Evolutionary conservation across 2,888 invertebrate genomes (phyloP).

Genomic region (Eupeodes luniger): DNA sequence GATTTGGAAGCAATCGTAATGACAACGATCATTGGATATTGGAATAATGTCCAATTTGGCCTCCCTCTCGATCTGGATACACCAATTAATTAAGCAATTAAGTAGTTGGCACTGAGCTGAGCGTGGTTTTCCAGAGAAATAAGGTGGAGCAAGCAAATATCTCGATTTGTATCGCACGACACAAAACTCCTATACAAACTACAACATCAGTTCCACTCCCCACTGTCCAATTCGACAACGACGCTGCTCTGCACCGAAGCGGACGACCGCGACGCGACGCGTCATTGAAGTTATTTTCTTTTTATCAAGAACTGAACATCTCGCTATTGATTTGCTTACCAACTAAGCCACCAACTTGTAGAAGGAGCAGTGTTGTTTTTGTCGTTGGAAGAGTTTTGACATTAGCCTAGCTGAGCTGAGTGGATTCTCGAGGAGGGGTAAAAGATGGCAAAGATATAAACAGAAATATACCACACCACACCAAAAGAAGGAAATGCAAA

Average conservation of each 20-base stretch:
- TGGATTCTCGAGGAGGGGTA: constrained; percentile 29
- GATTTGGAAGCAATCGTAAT: constrained; percentile 35
- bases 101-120: constrained; percentile 63
- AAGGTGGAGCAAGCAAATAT: constrained; percentile 66
- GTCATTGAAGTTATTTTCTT: constrained; percentile 56
- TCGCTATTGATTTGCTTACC: constrained; percentile 67
- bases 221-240: too few relatives aligned
- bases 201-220: not conserved
- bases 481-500: constrained; percentile 50
- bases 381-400: constrained; percentile 52
- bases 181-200: not conserved
- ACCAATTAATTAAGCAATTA: constrained; percentile 76
- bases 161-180: constrained; percentile 72
- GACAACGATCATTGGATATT: constrained; percentile 50
- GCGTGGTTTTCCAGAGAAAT: constrained; percentile 35
- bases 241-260: too few relatives aligned
- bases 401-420: constrained; percentile 69
- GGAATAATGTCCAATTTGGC: constrained; percentile 44
- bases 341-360: constrained; percentile 20
- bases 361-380: constrained; percentile 20
- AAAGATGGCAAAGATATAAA: constrained; percentile 64
- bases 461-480: not conserved
- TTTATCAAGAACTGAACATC: constrained; percentile 67
- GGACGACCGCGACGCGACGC: not conserved
- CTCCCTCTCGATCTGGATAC: constrained; percentile 64